Evolutionary conservation across 1,140 invertebrate species (phyloP).

Genomic region (Cephus cinctus): DNA sequence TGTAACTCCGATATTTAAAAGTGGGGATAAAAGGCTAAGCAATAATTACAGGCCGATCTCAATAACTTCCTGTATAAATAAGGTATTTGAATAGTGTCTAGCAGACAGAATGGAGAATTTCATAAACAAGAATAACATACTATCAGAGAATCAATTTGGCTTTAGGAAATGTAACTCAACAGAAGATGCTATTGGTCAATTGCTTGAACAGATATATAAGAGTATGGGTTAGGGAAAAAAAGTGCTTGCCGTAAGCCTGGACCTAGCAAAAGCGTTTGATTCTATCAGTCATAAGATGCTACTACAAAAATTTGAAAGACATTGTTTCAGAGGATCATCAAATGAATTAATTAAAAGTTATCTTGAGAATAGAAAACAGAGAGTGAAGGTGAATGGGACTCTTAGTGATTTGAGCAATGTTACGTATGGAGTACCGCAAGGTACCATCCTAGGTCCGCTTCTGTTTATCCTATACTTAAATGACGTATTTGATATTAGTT

Average conservation of each 20-base stretch:
- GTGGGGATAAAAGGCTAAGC: too few species aligned
- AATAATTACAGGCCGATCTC: too few species aligned
- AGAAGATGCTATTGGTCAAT: not conserved
- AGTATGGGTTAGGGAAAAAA: too few species aligned
- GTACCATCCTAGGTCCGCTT: not conserved
- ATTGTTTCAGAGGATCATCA: not conserved
- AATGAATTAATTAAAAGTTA: not conserved
- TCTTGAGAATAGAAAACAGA: not conserved
- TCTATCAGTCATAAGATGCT: not conserved
- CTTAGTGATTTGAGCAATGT: not conserved
- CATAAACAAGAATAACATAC: not conserved
- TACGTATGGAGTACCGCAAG: not conserved
- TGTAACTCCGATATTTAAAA: too few species aligned
- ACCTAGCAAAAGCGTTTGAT: constrained; percentile 2
- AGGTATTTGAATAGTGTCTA: not conserved
- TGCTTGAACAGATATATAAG: too few species aligned
- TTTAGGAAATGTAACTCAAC: not conserved
- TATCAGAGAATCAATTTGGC: not conserved
- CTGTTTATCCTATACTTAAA: not conserved
- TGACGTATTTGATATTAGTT: not conserved
- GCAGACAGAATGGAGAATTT: not conserved
- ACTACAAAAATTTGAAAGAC: not conserved
- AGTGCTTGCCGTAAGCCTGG: not conserved
- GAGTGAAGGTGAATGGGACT: not conserved
- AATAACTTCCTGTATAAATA: too few species aligned